These are phyloP conservation scores for Leptopilina boulardi DNA, from an alignment of 1,140 invertebrate genomes.

Conservation along the genomic window DNA sequence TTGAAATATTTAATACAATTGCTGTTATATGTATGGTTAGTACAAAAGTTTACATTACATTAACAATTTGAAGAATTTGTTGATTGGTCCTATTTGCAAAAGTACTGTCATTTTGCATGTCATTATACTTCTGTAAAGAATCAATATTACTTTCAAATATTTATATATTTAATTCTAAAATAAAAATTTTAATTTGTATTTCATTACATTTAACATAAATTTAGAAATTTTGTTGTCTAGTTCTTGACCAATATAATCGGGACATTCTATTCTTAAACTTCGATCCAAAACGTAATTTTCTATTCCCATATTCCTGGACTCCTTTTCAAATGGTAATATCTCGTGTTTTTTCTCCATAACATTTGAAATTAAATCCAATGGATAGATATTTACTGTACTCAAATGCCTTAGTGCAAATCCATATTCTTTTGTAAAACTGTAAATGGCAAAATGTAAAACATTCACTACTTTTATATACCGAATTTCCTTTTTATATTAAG, in stretches of 20 bases:
- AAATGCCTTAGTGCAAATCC: conserved; percentile 74
- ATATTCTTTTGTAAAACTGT: conserved; percentile 70
- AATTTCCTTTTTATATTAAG: no score
- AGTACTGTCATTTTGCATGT: neutral
- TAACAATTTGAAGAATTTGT: conserved; percentile 1
- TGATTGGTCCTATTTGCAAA: neutral
- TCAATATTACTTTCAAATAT: conserved; percentile 11
- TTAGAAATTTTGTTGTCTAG: conserved; percentile 65
- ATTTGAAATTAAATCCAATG: conserved; percentile 74
- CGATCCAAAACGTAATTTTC: conserved; percentile 78
- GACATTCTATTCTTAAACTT: conserved; percentile 77
- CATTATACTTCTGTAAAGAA: conserved; percentile 23
- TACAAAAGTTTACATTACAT: conserved; percentile 20
- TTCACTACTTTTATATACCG: no score
- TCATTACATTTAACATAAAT: conserved; percentile 73
- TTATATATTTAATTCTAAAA: conserved; percentile 35
- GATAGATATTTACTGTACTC: conserved; percentile 70
- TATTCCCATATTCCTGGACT: conserved; percentile 63
- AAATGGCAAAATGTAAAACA: no score
- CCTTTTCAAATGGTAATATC: conserved; percentile 69
- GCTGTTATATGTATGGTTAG: no score
- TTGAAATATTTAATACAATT: conserved; percentile 1
- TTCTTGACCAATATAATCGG: conserved; percentile 77
- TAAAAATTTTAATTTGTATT: conserved; percentile 58
- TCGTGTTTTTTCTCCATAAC: conserved; percentile 72